phyloP scores from a whole-genome alignment of 2,797 vertebrate species.

The Channa striata region DNA sequence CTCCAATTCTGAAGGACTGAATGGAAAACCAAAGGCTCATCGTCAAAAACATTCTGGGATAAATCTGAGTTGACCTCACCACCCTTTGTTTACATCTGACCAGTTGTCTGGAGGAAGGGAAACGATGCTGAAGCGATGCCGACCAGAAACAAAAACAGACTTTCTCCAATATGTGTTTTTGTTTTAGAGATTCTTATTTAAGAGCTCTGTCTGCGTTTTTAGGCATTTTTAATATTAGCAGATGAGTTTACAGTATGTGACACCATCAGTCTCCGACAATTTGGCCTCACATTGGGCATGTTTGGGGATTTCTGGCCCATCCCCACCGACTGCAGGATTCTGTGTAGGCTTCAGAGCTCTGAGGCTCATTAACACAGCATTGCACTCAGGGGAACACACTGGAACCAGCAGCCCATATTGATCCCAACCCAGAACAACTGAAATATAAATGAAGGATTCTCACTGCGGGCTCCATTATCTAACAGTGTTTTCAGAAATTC shows the following conservation, averaged over 20 bases:
- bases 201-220: neutral
- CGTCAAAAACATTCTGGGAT: neutral
- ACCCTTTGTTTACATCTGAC: too few species aligned
- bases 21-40: neutral
- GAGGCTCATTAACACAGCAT: conserved; percentile 65
- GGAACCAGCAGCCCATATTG: conserved; percentile 62
- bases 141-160: neutral
- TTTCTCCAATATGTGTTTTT: neutral
- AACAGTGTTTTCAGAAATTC: conserved; percentile 17
- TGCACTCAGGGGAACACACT: conserved; percentile 53
- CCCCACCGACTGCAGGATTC: conserved; percentile 8
- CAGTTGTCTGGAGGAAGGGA: neutral
- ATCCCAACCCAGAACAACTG: conserved; percentile 53
- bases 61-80: too few species aligned
- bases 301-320: conserved; percentile 38
- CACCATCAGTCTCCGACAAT: neutral
- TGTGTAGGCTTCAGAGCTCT: conserved; percentile 33
- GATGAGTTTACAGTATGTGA: neutral
- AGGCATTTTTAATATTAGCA: neutral
- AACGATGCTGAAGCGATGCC: neutral
- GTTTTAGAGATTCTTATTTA: too few species aligned
- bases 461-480: conserved; percentile 28
- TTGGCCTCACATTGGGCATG: neutral
- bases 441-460: conserved; percentile 69
- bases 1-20: conserved; percentile 10